A percentile compares a stretch with the other conserved stretches of the same genome.
Conservation (phyloP, 2,888 invertebrate species). For the Pristionchus mayeri region DNA sequence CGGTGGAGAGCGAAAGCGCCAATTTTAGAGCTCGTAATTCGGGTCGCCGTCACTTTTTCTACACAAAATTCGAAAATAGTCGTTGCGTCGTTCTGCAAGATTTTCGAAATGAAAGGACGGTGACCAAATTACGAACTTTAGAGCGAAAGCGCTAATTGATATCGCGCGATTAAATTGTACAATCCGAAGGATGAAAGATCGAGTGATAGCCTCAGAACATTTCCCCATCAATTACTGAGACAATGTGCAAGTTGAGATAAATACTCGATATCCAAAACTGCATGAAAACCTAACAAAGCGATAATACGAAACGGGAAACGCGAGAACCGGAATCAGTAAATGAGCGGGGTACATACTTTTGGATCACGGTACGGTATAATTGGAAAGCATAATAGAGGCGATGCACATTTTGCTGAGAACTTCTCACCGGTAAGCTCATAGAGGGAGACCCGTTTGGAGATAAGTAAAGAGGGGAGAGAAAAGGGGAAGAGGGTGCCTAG, state of each 20-base stretch:
- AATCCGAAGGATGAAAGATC: not conserved
- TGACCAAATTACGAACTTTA: too few species aligned
- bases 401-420: slow-evolving; percentile 28
- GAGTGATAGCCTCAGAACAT: not conserved
- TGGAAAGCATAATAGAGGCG: not conserved
- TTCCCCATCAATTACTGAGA: not conserved
- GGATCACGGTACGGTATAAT: slow-evolving; percentile 12
- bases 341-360: slow-evolving; percentile 20
- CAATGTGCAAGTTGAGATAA: too few species aligned
- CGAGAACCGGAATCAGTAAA: not conserved
- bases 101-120: too few species aligned
- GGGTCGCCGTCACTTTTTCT: too few species aligned
- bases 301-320: slow-evolving; percentile 12
- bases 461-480: slow-evolving; percentile 2
- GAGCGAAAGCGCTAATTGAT: not conserved
- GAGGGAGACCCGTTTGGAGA: not conserved
- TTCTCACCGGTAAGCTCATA: slow-evolving; percentile 31
- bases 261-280: too few species aligned
- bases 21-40: too few species aligned
- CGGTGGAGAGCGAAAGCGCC: slow-evolving; percentile 17
- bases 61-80: too few species aligned
- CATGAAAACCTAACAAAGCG: slow-evolving; percentile 4
- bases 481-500: not conserved
- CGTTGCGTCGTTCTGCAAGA: too few species aligned
- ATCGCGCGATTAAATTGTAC: slow-evolving; percentile 6